A percentile compares a stretch with the other conserved stretches of the same genome.
Evolutionary conservation across 2,113 vertebrate genomes (phyloP).

Genomic region (Danio rerio): GRCz12tu NC_133191.1:23376501-23377000

Average conservation of each 20-base stretch:
- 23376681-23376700: constrained; percentile 57
- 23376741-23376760: constrained; percentile 60
- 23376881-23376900: background rate
- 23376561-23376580: background rate
- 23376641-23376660: background rate
- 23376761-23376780: constrained; percentile 60
- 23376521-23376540: background rate
- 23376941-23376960: background rate
- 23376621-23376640: background rate
- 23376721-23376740: background rate
- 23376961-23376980: too few relatives aligned
- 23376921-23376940: background rate
- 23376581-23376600: background rate
- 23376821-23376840: constrained; percentile 63
- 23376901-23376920: background rate
- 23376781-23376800: constrained; percentile 48
- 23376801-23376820: constrained; percentile 52
- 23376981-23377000: too few relatives aligned
- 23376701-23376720: constrained; percentile 54
- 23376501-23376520: background rate
- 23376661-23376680: background rate
- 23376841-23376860: background rate
- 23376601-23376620: background rate
- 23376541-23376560: background rate
- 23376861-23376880: background rate